phyloP scores from a whole-genome alignment of 92 coral and sea anemone genomes.

The Bergia sp. region DNA sequence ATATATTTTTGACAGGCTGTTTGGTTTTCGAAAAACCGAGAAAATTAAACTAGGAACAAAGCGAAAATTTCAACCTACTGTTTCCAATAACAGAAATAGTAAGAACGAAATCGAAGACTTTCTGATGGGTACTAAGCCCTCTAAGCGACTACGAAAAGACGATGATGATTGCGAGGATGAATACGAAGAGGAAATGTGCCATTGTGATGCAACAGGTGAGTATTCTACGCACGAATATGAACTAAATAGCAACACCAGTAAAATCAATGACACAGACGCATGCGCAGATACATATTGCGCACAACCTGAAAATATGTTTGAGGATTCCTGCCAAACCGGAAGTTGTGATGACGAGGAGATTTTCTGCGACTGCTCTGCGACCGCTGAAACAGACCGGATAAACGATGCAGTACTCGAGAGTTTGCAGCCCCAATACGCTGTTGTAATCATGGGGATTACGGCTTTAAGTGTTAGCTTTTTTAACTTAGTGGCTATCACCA shows the following conservation, averaged over 20 bases:
- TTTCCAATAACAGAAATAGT: neutral
- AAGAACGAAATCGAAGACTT: neutral
- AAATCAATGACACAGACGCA: neutral
- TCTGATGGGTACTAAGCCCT: neutral
- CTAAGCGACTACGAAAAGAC: conserved; percentile 21
- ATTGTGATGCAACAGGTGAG: neutral
- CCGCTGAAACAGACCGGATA: neutral
- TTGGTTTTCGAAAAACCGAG: conserved; percentile 18
- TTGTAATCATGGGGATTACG: conserved; percentile 13
- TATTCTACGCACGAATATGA: neutral
- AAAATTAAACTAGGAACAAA: neutral
- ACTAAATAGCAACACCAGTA: neutral
- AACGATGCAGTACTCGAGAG: conserved; percentile 14
- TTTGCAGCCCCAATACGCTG: neutral
- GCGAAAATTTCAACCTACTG: neutral
- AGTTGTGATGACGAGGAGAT: neutral
- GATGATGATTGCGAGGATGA: neutral
- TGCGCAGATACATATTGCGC: neutral
- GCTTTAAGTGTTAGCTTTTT: neutral
- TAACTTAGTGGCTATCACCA: neutral
- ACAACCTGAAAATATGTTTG: neutral
- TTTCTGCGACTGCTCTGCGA: neutral
- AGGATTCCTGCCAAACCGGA: neutral
- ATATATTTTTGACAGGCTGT: conserved; percentile 10
- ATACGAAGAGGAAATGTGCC: neutral